Base-by-base conservation (phyloP, 2,888 invertebrate species). In the Pheosia tremula region DNA sequence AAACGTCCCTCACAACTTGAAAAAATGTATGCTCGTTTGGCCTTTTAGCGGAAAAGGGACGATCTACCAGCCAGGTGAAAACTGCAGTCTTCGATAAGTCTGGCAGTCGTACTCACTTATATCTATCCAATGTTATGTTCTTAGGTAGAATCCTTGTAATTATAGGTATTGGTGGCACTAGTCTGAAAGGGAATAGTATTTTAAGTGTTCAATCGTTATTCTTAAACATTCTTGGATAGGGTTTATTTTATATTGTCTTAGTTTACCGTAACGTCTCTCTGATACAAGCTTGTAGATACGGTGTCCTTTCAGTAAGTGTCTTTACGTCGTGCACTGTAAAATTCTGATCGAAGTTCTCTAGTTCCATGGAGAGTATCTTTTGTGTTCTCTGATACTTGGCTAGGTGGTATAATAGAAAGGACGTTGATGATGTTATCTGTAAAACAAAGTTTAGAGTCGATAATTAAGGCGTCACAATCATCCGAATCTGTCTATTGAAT, bases 341-440 rank as follows among this genome's bases (percentile, higher is more conserved):
- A 56, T 75, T 63, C 0, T 85, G 75, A 50, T 82, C 71, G 0
- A 89, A 67, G 6, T 78, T 73, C 47, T 80, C 80, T 37, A 96
- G 87, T 89, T 97, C 97, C n/a, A 95, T 89, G 68, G 93, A 93
- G 0, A 97, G 86, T 62, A 87, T 88, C 60, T 94, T 94, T 81
- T 97, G 97, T 7, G 92, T 91, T 62, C 94, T 91, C 54, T 95
- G 95, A 80, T 95, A 94, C 70, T 94, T 95, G 0, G 97, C 95
- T 72, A 97, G 84, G 75, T 95, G 94, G 79, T 96, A 97, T 61
- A 97, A 72, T 41, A 96, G 77, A 76, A 96, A 96, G 0, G 95
- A 93, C 76, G 95, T 93, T 1, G 95, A 94, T 66, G 95, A 95
- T 0, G 95, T 89, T 6, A 95, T 94, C 95, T 95, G 75, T 11